Evolutionary conservation across 2,888 invertebrate species (phyloP), one percentile per base, ranked within the genome.

Genomic region (Nowickia ferox): DNA sequence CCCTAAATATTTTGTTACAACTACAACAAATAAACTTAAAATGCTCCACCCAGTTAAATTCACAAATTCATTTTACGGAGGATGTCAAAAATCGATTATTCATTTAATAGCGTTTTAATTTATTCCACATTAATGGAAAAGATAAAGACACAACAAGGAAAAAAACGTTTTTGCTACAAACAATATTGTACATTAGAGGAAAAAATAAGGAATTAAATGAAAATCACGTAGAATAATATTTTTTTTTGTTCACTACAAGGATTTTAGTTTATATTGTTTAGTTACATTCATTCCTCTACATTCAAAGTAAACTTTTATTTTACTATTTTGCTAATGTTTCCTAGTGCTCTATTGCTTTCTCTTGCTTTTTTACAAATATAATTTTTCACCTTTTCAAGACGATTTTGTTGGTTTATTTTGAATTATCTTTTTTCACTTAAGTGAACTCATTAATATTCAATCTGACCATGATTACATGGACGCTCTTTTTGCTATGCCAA

Each of bases 391-490:
- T 82, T 76, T 69, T 63, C n/a, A 82, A 66, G 44, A 53, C 15
- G 61, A 57, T 72, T 77, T 59, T 6, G 51, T 59, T 77, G 9
- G 11, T 57, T 55, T 81, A 55, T 71, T 85, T 68, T 78, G 53
- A 79, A 82, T 79, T 79, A 82, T 85, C 82, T 85, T 85, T 85
- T 85, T 85, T 78, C 85, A 84, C 84, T 84, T 84, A 83, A 86
- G 76, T 80, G 91, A 91, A 91, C 90, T 91, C 91, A 90, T 91
- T 90, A 90, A 90, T 90, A 91, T 90, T 90, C 91, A 90, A 90
- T 91, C 90, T 90, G 91, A 90, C 89, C 91, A 86, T 89, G 91
- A 90, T 90, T 91, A 90, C 88, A 88, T 77, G 87, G 84, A 71
- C 77, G 77, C 81, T 69, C 65, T 65, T 79, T 82, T 22, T 61